A percentile compares a stretch with the other conserved stretches of the same genome.
Conservation (phyloP, 1,140 invertebrate species). For the Orchesella cincta region DNA sequence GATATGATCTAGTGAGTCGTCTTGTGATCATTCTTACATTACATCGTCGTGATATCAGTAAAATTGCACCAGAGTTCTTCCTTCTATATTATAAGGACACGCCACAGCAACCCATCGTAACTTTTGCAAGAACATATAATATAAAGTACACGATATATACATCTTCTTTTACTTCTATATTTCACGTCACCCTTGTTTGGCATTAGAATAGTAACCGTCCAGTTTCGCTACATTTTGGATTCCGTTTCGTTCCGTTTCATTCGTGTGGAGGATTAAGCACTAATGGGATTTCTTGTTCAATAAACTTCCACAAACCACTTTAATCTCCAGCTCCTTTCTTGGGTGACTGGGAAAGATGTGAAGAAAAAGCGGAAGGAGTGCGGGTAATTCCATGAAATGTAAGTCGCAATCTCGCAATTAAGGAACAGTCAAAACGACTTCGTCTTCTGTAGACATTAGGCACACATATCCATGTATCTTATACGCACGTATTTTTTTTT, state of each 20-base stretch:
- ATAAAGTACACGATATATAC: too few relatives aligned
- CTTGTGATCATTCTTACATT: not conserved
- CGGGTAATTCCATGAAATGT: not conserved
- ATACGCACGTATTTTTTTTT: too few relatives aligned
- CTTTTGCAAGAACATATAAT: too few relatives aligned
- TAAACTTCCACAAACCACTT: conserved; percentile 27
- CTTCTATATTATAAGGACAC: too few relatives aligned
- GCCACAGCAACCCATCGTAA: too few relatives aligned
- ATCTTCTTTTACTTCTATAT: too few relatives aligned
- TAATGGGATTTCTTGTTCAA: conserved; percentile 30
- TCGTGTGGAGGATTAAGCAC: conserved; percentile 26
- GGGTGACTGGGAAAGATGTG: not conserved
- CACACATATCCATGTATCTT: too few relatives aligned
- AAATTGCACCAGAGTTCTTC: too few relatives aligned
- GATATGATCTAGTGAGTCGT: not conserved
- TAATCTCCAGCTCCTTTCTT: conserved; percentile 5
- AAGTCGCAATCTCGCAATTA: conserved; percentile 12
- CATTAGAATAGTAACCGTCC: too few relatives aligned
- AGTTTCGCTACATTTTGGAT: conserved; percentile 4
- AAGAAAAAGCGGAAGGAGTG: conserved; percentile 6
- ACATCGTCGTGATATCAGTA: too few relatives aligned
- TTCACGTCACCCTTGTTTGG: too few relatives aligned
- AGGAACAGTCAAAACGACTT: not conserved
- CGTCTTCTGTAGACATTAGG: too few relatives aligned
- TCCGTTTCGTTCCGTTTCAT: conserved; percentile 4